phyloP scores from a whole-genome alignment of 2,797 vertebrate genomes.

The Rachycentron canadum region DNA sequence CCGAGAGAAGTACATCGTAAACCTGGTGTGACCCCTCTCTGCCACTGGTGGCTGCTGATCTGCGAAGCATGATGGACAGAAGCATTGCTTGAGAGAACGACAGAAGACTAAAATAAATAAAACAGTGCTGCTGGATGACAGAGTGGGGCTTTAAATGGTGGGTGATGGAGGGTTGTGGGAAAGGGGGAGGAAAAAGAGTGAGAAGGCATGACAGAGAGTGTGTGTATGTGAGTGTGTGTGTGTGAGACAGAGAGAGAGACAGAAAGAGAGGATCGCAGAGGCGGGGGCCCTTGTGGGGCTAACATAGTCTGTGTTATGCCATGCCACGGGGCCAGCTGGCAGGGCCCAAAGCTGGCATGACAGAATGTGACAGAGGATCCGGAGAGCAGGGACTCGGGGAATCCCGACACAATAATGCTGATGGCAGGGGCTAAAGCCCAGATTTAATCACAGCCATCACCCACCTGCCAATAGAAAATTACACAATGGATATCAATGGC shows the following conservation, averaged over 20 bases:
- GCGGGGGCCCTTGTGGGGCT: conserved; percentile 54
- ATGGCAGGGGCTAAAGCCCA: conserved; percentile 83
- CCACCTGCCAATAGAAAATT: conserved; percentile 88
- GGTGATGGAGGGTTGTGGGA: conserved; percentile 34
- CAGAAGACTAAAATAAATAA: conserved; percentile 70
- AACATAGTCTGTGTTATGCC: conserved; percentile 75
- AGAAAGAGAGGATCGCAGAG: conserved; percentile 36
- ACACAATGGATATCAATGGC: conserved; percentile 81
- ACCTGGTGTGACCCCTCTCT: conserved; percentile 67
- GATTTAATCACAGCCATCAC: conserved; percentile 87
- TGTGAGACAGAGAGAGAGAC: not conserved
- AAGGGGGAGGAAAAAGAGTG: conserved; percentile 34
- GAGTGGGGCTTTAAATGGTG: conserved; percentile 56
- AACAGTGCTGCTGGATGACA: conserved; percentile 61
- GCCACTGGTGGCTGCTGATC: conserved; percentile 53
- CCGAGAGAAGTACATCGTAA: conserved; percentile 67
- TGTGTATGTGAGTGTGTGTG: conserved; percentile 16
- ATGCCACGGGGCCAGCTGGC: conserved; percentile 82
- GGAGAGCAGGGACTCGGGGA: conserved; percentile 83
- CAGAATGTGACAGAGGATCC: conserved; percentile 88
- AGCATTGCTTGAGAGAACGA: conserved; percentile 43
- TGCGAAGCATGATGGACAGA: conserved; percentile 59
- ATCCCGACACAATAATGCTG: conserved; percentile 88
- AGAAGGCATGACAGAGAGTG: conserved; percentile 41
- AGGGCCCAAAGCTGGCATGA: conserved; percentile 83